Base-by-base conservation (phyloP, 2,797 vertebrate species). In the Valencia hispanica region DNA sequence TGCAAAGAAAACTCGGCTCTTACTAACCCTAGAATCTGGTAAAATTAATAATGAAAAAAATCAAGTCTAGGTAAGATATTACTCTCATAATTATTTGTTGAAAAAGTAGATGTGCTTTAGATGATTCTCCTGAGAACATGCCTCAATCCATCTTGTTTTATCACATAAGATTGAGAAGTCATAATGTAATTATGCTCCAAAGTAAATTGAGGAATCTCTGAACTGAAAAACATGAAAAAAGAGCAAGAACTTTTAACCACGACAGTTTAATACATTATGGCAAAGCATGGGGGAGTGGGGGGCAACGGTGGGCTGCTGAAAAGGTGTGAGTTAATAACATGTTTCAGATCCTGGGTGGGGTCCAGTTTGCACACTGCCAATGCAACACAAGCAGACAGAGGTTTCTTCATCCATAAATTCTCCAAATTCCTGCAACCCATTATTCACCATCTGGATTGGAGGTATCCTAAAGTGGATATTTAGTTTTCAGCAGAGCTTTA, bases 381-480 rank as follows among this genome's bases (percentile, higher is more conserved):
- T 25, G 17, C 55, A 59, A 53, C 48, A 61, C n/a, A 39, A 25
- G 17, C 1, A 69, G 61, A 79, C 53, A 1, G 65, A 77, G 11
- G 22, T 65, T 70, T 43, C 43, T 57, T 48, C 75, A 75, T 72
- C 66, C 74, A 78, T 70, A 75, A 74, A 70, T 79, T 79, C 65
- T 68, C 61, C 75, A 72, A 73, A 74, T 39, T 77, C 77, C 75
- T 63, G 70, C 32, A 47, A 70, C 41, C 20, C 55, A 81, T 74
- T 69, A 72, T 78, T 76, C 76, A 47, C 55, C 36, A 65, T 61
- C 39, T 57, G 39, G 74, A 32, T 17, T 32, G 63, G 36, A 57
- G 25, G 70, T 76, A 84, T 68, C 48, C 69, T 84, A 72, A 75
- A 71, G 14, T 8, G 76, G 79, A 80, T 53, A 72, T 45, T 43